Evolutionary conservation across 2,113 vertebrate genomes (phyloP), one percentile per base, ranked within the genome.

Genomic region (Pangasianodon gigas): DNA sequence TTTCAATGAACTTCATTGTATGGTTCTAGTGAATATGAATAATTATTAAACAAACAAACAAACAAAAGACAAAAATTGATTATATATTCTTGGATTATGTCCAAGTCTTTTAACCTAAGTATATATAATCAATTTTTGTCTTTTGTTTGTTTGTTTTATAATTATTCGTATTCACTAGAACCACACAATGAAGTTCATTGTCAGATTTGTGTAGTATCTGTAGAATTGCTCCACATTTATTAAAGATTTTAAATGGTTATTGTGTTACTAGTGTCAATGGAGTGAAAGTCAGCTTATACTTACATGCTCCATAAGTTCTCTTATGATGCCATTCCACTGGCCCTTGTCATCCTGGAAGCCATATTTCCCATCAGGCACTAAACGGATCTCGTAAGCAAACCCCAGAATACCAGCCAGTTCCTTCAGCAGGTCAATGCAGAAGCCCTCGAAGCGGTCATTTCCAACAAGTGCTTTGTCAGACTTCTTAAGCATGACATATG

Each of bases 291-390:
- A 85, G 54, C 52, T 37, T 58, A 86, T 69, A 98, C 98, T 98
- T 94, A 99, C 98, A 0, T 99, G 98, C 93, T 99, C 98, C 6
- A 99, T 98, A 87, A 99, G 98, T 91, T 99, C 98, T 91, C 97
- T 97, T 93, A 99, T 97, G 97, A 99, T 99, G 83, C 98, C 98
- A 0, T 98, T 99, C 98, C 98, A 99, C 94, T 98, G 98, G 90
- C 98, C 98, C 94, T 99, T 99, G 92, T 99, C 98, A 0, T 99
- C 98, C 95, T 98, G 98, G 0, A 97, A 98, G 80, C 98, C 98
- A 0, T 99, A 99, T 69, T 97, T 98, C 60, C 98, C 98, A 0
- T 99, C 98, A 14, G 98, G 97, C 93, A 98, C 98, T 93, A 99
- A 95, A 0, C 97, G 98, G 94, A 99, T 98, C 94, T 99, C 98